Percentiles rank a stretch among this genome's conserved stretches.
These are phyloP conservation scores for Caradrina clavipalpis DNA, from an alignment of 2,888 invertebrate species.

Conservation along the genomic window DNA sequence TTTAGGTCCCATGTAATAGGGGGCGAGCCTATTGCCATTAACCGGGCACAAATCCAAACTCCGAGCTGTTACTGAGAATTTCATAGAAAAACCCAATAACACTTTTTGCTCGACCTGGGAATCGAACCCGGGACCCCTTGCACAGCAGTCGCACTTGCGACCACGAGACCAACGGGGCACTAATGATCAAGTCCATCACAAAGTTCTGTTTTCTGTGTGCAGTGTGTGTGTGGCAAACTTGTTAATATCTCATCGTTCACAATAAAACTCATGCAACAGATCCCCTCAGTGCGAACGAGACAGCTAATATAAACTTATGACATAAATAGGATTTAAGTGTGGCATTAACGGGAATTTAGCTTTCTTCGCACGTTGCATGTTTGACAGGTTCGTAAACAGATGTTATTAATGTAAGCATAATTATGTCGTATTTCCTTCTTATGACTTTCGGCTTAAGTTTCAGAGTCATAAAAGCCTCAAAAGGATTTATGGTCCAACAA, in stretches of 20 bases:
- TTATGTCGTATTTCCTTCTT: constrained; percentile 25
- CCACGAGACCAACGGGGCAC: no score
- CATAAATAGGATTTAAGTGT: constrained; percentile 45
- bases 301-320: constrained; percentile 38
- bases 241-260: constrained; percentile 16
- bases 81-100: no score
- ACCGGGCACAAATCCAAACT: no score
- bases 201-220: constrained; percentile 19
- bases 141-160: no score
- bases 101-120: no score
- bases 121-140: no score
- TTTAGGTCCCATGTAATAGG: no score
- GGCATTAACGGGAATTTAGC: constrained; percentile 44
- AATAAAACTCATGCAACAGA: constrained; percentile 32
- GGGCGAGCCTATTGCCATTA: no score
- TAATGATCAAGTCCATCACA: constrained; percentile 4
- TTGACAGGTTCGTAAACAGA: constrained; percentile 46
- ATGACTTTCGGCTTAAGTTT: constrained; percentile 34
- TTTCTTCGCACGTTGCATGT: constrained; percentile 32
- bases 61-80: no score
- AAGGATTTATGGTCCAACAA: constrained; percentile 39
- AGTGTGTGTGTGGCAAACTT: constrained; percentile 10
- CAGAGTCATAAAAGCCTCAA: constrained; percentile 21
- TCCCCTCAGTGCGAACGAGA: constrained; percentile 9
- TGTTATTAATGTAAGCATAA: constrained; percentile 43